Conservation (phyloP, 2,888 invertebrate species). For the Caradrina kadenii region DNA sequence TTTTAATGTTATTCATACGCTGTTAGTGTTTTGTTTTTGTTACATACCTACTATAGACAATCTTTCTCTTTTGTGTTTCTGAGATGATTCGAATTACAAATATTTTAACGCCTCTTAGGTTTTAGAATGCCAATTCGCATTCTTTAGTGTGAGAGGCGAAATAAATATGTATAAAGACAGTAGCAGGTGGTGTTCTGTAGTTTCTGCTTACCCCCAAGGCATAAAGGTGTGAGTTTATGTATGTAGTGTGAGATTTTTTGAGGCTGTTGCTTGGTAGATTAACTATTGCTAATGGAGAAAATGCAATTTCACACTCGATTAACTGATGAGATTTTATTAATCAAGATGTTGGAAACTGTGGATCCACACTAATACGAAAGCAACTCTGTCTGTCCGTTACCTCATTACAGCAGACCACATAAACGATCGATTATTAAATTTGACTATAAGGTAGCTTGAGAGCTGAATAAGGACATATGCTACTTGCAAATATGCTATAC, state of each 20-base stretch:
- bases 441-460: too few relatives aligned
- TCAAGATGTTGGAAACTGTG: neutral
- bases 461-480: too few relatives aligned
- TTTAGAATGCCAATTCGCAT: neutral
- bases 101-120: neutral
- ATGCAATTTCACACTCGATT: neutral
- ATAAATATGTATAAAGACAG: too few relatives aligned
- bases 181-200: too few relatives aligned
- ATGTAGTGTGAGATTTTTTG: neutral
- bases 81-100: neutral
- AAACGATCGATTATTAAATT: too few relatives aligned
- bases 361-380: neutral
- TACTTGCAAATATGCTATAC: too few relatives aligned
- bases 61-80: slow-evolving; percentile 34
- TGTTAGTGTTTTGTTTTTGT: slow-evolving; percentile 29
- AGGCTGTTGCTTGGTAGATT: neutral
- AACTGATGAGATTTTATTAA: neutral
- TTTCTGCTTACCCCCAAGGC: too few relatives aligned
- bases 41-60: slow-evolving; percentile 10
- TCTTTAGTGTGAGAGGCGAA: neutral
- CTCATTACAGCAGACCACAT: too few relatives aligned
- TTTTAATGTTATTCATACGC: slow-evolving; percentile 15
- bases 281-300: neutral
- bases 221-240: too few relatives aligned
- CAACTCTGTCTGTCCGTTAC: too few relatives aligned